Percentiles rank a stretch among this genome's conserved stretches.
phyloP scores from a whole-genome alignment of 2,797 vertebrate genomes.

The Enteromius fasciolatus region DNA sequence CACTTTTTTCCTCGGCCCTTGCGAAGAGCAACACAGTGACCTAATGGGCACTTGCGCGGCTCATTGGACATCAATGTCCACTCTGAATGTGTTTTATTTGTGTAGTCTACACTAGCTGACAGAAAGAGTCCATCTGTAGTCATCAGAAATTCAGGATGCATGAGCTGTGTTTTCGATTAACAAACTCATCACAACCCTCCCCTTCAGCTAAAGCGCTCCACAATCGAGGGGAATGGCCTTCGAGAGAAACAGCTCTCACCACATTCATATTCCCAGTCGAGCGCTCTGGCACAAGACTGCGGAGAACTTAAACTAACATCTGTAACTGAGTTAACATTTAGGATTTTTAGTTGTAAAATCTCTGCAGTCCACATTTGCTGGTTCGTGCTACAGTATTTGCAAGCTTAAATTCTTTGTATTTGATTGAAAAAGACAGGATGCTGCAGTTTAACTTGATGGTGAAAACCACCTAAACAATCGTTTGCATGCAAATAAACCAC shows the following conservation, averaged over 20 bases:
- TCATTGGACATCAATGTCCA: conserved; percentile 36
- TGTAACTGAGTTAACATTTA: conserved; percentile 2
- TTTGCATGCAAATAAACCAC: neutral
- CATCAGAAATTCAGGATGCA: conserved; percentile 49
- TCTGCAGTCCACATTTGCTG: conserved; percentile 5
- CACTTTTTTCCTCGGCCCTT: neutral
- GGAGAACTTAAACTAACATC: conserved; percentile 7
- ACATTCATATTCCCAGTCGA: conserved; percentile 16
- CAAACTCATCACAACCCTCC: conserved; percentile 30
- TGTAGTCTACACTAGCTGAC: conserved; percentile 47
- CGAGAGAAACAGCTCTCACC: conserved; percentile 32
- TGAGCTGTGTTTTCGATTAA: conserved; percentile 48
- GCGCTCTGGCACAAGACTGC: conserved; percentile 20
- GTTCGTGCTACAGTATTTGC: neutral
- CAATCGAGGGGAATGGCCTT: conserved; percentile 5
- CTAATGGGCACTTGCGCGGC: conserved; percentile 18
- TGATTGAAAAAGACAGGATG: neutral
- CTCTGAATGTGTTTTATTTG: conserved; percentile 56
- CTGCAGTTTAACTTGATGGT: neutral
- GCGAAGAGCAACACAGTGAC: neutral
- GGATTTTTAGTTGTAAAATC: neutral
- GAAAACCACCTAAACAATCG: too few species aligned
- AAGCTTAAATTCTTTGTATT: neutral
- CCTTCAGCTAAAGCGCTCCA: neutral
- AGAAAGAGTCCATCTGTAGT: conserved; percentile 62